Evolutionary conservation across 2,888 invertebrate species (phyloP), one percentile per base, ranked within the genome.

Genomic region (Xanthorhoe spadicearia): DNA sequence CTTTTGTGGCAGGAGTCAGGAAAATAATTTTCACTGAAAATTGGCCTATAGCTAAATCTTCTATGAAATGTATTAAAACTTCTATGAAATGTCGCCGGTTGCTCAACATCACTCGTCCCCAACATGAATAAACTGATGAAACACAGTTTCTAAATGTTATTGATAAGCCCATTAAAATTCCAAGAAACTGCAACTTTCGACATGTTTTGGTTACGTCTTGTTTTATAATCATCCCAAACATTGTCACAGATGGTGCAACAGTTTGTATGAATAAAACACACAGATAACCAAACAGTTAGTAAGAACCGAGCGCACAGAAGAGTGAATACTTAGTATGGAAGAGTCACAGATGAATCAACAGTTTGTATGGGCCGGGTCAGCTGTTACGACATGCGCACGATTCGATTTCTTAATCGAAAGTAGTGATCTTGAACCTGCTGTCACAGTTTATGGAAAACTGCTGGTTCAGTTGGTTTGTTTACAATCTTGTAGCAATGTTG

Each of bases 381-480:
- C 79, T 70, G 78, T 85, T 84, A 85, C 77, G 80, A 84, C 82
- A 84, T 73, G 66, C 73, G 68, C 62, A 63, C 74, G 71, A 49
- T 73, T 70, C 80, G 85, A 81, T 87, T 86, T 85, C 82, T 83
- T 83, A 79, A 81, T 81, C 82, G 87, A 89, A 88, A 89, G 87
- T 82, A 76, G 78, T 87, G 87, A 79, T 87, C 88, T 86, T 90
- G 90, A 87, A 88, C 84, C 84, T 83, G 81, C 49, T 46, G 53
- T 13, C 46, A 9, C 53, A 57, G 64, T n/a, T 35, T 54, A 43
- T 49, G 4, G n/a, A 28, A 46, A 43, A 10, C 56, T 57, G 63
- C 60, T 60, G 43, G 64, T 62, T 60, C 18, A 67, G 48, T 43
- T 43, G 49, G 10, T 9, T 4, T 57, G 17, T 56, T 38, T 55